Base-by-base conservation (phyloP, 1,140 invertebrate species). In the Wasmannia auropunctata region DNA sequence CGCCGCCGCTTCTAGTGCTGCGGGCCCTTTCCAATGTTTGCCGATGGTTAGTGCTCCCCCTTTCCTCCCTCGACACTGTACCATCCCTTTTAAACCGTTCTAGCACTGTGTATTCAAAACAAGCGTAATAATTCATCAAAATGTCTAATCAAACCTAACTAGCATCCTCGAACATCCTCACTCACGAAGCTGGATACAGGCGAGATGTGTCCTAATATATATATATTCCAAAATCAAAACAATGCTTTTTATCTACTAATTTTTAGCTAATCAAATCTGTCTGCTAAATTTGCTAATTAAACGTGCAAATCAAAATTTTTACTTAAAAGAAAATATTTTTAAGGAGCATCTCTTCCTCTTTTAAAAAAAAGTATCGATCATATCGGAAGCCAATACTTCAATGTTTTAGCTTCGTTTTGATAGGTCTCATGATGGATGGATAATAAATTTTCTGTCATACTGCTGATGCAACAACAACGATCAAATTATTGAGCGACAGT, bases 11-110 rank as follows among this genome's bases (percentile, higher is more conserved):
- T 7, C 25, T 81, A 5, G 31, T 34, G 54, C n/a, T 58, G 70
- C 49, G 88, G 81, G 62, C 60, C 89, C 85, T 87, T 91, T 79
- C 86, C 86, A 91, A 92, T 92, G 81, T 86, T 80, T 56, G 91
- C 77, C 81, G 86, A 70, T 72, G 91, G 56, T 80, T 92, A 92
- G 91, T 88, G 54, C 43, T 69, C 88, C 87, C 16, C 37, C 1
- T 34, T n/a, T 31, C 16, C 22, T 54, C 22, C 16, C 22, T 54
- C 22, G 16, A 63, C n/a, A 84, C 43, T 54, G 28, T 72, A 31
- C 54, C 51, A 19, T 67, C 67, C 58, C 46, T 37, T 86, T 14
- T 54, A 56, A 72, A 80, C 43, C 31, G 16, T 60, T 43, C 37
- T 72, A 34, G 11, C 31, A 74, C 25, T 31, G 70, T 67, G 25